A percentile compares a stretch with the other conserved stretches of the same genome.
These are phyloP conservation scores for Callithrix jacchus DNA, from an alignment of 2,113 vertebrate species.

Conservation along the genomic window DNA sequence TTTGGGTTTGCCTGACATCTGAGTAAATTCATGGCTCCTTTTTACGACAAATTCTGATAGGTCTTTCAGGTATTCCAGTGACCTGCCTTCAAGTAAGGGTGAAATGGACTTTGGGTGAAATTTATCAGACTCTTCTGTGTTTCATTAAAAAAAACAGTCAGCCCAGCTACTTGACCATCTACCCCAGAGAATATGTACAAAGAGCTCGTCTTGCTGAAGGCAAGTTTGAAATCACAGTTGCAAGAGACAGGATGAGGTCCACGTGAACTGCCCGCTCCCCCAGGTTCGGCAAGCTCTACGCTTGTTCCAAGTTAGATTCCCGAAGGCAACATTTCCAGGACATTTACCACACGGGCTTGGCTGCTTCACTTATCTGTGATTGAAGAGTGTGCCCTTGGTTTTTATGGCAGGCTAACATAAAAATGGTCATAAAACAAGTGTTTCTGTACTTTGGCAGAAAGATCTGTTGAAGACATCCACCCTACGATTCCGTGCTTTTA, in stretches of 20 bases:
- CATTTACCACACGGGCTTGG: background rate
- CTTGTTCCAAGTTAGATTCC: background rate
- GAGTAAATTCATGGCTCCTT: background rate
- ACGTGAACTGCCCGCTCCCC: accelerated
- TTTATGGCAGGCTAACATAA: background rate
- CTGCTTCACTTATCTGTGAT: background rate
- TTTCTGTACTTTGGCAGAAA: slow-evolving; percentile 22
- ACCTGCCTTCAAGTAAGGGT: background rate
- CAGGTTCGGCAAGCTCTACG: background rate
- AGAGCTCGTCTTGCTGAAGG: background rate
- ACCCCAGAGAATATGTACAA: background rate
- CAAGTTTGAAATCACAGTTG: background rate
- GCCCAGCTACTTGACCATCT: background rate
- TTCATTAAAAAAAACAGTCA: background rate
- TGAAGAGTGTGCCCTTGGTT: background rate
- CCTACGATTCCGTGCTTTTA: background rate
- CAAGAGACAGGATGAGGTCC: background rate
- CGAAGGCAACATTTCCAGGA: background rate
- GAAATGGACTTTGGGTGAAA: background rate
- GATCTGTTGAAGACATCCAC: background rate
- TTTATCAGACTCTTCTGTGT: background rate
- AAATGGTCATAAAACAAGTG: slow-evolving; percentile 4
- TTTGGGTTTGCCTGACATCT: background rate
- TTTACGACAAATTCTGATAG: background rate
- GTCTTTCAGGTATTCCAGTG: background rate